Conservation (phyloP, 2,888 invertebrate species). For the Tachina lurida region DNA sequence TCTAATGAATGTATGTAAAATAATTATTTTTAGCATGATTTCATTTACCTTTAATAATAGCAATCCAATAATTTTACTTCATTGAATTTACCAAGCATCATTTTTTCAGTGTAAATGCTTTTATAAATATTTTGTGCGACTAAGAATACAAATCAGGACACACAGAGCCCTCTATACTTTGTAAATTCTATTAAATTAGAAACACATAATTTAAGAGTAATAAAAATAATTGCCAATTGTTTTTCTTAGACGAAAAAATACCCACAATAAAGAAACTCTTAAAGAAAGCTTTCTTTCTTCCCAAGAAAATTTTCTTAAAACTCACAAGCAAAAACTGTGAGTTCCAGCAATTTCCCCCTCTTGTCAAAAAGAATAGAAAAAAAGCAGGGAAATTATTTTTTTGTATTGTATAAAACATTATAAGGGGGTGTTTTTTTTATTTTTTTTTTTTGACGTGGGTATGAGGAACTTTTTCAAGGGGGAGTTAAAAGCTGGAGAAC, state of each 20-base stretch:
- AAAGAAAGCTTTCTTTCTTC: constrained; percentile 58
- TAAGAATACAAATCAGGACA: neutral
- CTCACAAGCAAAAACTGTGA: neutral
- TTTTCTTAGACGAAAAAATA: constrained; percentile 18
- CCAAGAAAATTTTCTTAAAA: constrained; percentile 66
- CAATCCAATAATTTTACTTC: too few relatives aligned
- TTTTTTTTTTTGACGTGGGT: constrained; percentile 51
- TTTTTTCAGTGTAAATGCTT: too few relatives aligned
- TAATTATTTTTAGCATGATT: too few relatives aligned
- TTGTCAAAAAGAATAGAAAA: constrained; percentile 9
- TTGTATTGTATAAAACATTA: constrained; percentile 19
- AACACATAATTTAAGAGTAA: constrained; percentile 44
- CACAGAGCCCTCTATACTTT: constrained; percentile 54
- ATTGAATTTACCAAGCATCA: too few relatives aligned
- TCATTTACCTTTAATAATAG: too few relatives aligned
- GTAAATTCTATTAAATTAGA: constrained; percentile 5
- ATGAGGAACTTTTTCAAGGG: constrained; percentile 73
- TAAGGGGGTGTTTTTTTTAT: constrained; percentile 38
- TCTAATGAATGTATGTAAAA: too few relatives aligned
- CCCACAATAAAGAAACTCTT: neutral
- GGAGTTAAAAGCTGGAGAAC: constrained; percentile 14
- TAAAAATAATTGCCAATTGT: constrained; percentile 27
- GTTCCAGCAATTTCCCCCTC: constrained; percentile 46
- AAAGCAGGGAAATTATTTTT: constrained; percentile 65
- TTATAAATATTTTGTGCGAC: too few relatives aligned